Base-by-base conservation (phyloP, 2,797 vertebrate genomes). In the Pseudopleuronectes americanus region DNA sequence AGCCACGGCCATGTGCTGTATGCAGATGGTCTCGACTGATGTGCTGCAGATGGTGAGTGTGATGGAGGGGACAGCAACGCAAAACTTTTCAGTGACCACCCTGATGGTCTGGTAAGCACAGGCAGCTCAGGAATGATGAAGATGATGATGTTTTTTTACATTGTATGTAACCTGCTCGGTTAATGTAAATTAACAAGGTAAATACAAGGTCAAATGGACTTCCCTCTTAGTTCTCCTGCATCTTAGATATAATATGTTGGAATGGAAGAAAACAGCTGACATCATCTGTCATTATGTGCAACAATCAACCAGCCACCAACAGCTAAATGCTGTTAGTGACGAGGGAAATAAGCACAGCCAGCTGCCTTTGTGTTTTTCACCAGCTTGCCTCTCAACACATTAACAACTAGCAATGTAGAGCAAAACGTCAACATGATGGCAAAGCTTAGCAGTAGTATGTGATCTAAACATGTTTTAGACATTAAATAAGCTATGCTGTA, bases 21-120 rank as follows among this genome's bases (percentile, higher is more conserved):
- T 99, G 98, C 98, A 99, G 95, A 98, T 99, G 97, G 97, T 98
- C 83, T 99, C 98, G 1, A 94, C 96, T 24, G 98, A 99, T 83
- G 93, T 99, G 74, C 95, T 99, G 85, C 98, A 97, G 90, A 97
- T 99, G 97, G 98, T 99, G 90, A 97, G 97, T 95, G 87, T 74
- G 65, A 70, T 60, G 54, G 47, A 70, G 41, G 41, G 26, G 43
- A 56, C 43, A 62, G 38, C 19, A 36, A 24, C 33, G 41, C 62
- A 59, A 68, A 72, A 61, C 38, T 69, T 76, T 52, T 62, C 70
- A 51, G 10, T 75, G 83, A 48, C 67, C 65, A 57, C 56, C 61
- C 48, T 21, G 49, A n/a, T 4, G 54, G 6, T 45, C 8, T 19
- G 6, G 43, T 51, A 12, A 47, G 67, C 70, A 81, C 59, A 68